Evolutionary conservation across 2,888 invertebrate genomes (phyloP).

Genomic region (Drosophila affinis): DNA sequence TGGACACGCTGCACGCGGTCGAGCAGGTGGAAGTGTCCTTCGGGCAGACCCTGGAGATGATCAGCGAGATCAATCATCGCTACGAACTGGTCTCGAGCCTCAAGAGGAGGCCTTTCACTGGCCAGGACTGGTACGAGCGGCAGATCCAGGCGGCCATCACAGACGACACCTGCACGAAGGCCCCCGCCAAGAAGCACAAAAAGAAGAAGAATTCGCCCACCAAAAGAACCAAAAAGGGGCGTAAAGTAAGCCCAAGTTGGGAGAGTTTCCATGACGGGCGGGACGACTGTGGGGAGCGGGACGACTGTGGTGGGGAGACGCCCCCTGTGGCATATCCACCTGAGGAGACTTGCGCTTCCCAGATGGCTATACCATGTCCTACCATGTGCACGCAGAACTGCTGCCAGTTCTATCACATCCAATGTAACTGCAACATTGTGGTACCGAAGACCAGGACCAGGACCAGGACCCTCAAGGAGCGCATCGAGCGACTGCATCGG

Average conservation of each 20-base stretch:
- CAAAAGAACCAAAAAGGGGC: neutral
- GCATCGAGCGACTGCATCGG: conserved; percentile 32
- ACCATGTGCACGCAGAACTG: conserved; percentile 5
- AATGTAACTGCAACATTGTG: neutral
- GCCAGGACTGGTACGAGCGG: conserved; percentile 42
- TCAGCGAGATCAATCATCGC: conserved; percentile 48
- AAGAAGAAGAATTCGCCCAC: neutral
- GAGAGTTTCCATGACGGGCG: neutral
- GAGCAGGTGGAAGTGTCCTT: conserved; percentile 55
- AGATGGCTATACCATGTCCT: neutral
- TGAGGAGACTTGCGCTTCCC: neutral
- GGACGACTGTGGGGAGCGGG: neutral
- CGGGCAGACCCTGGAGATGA: conserved; percentile 39
- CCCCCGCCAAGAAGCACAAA: conserved; percentile 9
- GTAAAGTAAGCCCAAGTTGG: neutral
- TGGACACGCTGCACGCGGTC: conserved; percentile 51
- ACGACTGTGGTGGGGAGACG: neutral
- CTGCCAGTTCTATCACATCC: conserved; percentile 16
- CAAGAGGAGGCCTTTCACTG: conserved; percentile 16
- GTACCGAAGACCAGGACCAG: neutral
- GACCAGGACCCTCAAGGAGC: conserved; percentile 5
- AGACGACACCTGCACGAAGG: conserved; percentile 14
- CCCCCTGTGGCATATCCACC: neutral
- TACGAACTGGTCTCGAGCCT: conserved; percentile 35
- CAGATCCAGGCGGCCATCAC: conserved; percentile 64